Percentiles rank a stretch among this genome's conserved stretches.
Conservation (phyloP, 2,797 vertebrate genomes). For the Bradypus variegatus region DNA sequence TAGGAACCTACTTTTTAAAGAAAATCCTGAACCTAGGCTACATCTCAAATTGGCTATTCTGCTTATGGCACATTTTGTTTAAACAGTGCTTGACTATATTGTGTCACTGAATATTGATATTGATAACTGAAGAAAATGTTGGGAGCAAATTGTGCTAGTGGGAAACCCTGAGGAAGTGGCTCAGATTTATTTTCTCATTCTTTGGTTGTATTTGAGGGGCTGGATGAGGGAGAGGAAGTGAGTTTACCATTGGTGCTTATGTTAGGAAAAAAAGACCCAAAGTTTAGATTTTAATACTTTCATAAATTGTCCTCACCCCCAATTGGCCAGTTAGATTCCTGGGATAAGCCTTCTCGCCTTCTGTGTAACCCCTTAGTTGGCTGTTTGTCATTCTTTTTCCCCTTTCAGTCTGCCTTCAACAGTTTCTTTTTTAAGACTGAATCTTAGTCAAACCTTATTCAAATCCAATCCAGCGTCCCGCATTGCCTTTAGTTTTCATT, state of each 20-base stretch:
- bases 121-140: background rate
- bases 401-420: background rate
- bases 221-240: background rate
- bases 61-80: background rate
- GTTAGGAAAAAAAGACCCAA: background rate
- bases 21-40: background rate
- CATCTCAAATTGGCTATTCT: background rate
- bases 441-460: background rate
- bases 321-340: background rate
- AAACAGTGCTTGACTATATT: background rate
- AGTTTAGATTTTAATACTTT: background rate
- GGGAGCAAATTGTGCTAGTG: background rate
- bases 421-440: background rate
- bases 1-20: slow-evolving; percentile 61
- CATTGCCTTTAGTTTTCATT: fast-evolving
- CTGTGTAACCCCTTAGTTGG: background rate
- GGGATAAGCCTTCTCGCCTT: background rate
- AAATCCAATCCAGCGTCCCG: background rate
- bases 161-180: background rate
- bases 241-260: background rate
- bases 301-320: background rate
- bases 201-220: background rate
- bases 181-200: background rate
- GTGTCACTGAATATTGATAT: background rate
- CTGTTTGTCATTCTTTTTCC: background rate